Conservation (phyloP, 2,888 invertebrate species). For the Leucozona laternaria region DNA sequence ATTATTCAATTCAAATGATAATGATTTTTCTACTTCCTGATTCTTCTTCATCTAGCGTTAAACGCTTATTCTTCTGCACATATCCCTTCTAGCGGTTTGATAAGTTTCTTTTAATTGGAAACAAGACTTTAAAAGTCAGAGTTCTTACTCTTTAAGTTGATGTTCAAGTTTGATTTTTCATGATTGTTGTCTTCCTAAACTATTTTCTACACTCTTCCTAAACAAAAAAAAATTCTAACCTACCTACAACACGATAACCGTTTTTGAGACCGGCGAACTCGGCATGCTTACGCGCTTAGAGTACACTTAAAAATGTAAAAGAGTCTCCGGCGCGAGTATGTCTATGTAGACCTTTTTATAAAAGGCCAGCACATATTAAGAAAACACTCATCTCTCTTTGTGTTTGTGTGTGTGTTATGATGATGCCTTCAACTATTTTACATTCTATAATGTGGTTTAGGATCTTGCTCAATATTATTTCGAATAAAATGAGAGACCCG, state of each 20-base stretch:
- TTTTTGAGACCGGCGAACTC: slow-evolving; percentile 75
- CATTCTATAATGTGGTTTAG: slow-evolving; percentile 65
- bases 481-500: slow-evolving; percentile 62
- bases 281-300: slow-evolving; percentile 71
- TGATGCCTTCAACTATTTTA: slow-evolving; percentile 65
- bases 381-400: slow-evolving; percentile 4
- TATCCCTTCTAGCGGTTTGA: slow-evolving; percentile 64
- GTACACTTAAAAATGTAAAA: slow-evolving; percentile 74
- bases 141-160: slow-evolving; percentile 19
- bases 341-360: slow-evolving; percentile 28
- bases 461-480: slow-evolving; percentile 64
- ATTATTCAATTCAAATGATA: slow-evolving; percentile 47
- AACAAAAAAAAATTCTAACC: slow-evolving; percentile 51
- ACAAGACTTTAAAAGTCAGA: slow-evolving; percentile 36
- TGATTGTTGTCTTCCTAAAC: slow-evolving; percentile 52
- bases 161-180: slow-evolving; percentile 42
- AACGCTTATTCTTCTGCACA: slow-evolving; percentile 54
- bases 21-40: slow-evolving; percentile 36
- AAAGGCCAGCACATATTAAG: slow-evolving; percentile 8
- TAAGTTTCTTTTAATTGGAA: slow-evolving; percentile 29
- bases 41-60: slow-evolving; percentile 34
- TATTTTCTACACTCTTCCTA: slow-evolving; percentile 61
- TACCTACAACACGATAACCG: slow-evolving; percentile 70
- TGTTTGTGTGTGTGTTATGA: not conserved
- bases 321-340: slow-evolving; percentile 51